Evolutionary conservation across 2,797 vertebrate species (phyloP), one percentile per base, ranked within the genome.

Genomic region (Neopelma chrysocephalum): DNA sequence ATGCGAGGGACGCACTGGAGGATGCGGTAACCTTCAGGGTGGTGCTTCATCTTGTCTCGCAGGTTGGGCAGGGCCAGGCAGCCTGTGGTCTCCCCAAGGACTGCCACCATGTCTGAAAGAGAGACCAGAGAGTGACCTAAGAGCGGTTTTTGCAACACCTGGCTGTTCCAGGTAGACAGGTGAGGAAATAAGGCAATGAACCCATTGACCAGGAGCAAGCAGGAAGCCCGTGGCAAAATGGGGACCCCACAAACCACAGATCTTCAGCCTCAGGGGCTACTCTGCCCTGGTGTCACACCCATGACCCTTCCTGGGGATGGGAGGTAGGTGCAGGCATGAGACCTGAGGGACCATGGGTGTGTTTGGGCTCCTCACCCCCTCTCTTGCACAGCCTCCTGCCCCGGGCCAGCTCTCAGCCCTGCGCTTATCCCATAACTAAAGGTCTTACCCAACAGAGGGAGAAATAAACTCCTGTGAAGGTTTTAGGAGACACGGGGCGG

Each of bases 61-160:
- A 99, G 98, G 27, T 94, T 98, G 27, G 97, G 93, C 76, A 99
- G 96, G 10, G 98, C 98, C 21, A 96, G 79, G 66, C 97, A 96
- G 60, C 99, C 99, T 0, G 99, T 99, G 9, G 99, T 99, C 96
- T 99, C 99, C 17, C 99, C 99, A 1, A 99, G 98, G 43, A 99
- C 99, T 2, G 99, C 99, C 10, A 99, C 99, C 99, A 99, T 99
- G 97, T 99, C 99, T 99, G 97, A 89, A 96, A 97, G 70, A 57
- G 91, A 90, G 90, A 91, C 66, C 51, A 57, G 58, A 85, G 50
- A 51, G 26, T 68, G 79, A 83, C 48, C 36, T 42, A 51, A 56
- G 36, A 50, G 22, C 0, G 7, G 22, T 22, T 83, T 83, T 65
- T 0, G 1, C 50, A 84, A 51, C 27, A 79, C 12, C 15, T 27